Evolutionary conservation across 2,797 vertebrate species (phyloP), one percentile per base, ranked within the genome.

Genomic region (Coregonus sp.): DNA sequence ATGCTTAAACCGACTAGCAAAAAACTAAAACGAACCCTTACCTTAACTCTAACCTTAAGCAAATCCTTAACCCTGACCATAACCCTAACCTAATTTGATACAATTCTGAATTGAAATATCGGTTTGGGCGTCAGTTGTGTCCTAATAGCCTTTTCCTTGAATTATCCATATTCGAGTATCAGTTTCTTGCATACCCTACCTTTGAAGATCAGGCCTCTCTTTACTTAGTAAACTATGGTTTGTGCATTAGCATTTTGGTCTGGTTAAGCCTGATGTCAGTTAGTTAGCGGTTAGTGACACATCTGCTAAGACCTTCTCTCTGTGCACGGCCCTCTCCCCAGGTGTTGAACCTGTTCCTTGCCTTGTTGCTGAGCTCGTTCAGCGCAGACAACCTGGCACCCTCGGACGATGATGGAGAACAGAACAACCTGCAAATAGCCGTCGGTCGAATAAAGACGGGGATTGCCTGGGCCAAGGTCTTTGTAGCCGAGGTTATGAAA

Each of bases 381-480:
- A 99, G 98, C 14, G 98, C 98, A 0, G 98, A 99, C 94, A 99
- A 99, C 83, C 89, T 99, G 16, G 97, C 98, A 0, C 97, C 98
- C 0, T 97, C 98, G 0, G 98, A 99, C 0, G 98, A 99, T 0
- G 98, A 99, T 0, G 97, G 98, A 0, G 98, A 99, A 85, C 97
- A 97, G 95, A 99, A 99, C 96, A 99, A 99, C 91, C 95, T 99
- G 75, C 97, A 98, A 92, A 96, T 99, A 61, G 97, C 98, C 0
- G 95, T 97, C 0, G 96, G 95, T 70, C 97, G 98, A 51, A 99
- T 99, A 79, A 98, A 98, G 90, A 94, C 75, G 69, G 98, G 97
- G 31, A 96, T 99, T 0, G 97, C 97, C 72, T 99, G 97, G 96
- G 86, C 84, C 78, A 99, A 99, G 84, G 29, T 79, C 70, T 93